Conservation (phyloP, 2,113 vertebrate genomes). For the Apaloderma vittatum region DNA sequence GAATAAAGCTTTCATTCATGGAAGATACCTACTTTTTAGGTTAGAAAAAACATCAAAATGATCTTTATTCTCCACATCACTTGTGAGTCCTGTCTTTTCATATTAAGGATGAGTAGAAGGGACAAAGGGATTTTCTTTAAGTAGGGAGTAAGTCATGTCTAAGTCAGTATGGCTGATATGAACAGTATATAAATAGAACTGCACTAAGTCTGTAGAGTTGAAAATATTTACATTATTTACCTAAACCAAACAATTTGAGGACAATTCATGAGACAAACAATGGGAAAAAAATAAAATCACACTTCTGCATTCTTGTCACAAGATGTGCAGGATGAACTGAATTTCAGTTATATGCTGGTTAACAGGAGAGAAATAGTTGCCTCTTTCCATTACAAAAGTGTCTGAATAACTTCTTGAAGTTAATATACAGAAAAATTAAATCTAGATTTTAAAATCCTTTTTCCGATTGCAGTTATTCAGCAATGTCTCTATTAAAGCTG, state of each 20-base stretch:
- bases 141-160: not conserved
- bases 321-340: not conserved
- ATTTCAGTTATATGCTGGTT: not conserved
- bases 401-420: not conserved
- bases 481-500: not conserved
- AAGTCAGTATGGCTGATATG: not conserved
- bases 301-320: not conserved
- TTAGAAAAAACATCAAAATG: not conserved
- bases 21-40: not conserved
- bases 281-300: not conserved
- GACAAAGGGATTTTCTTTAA: not conserved
- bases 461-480: not conserved
- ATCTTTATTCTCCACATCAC: not conserved
- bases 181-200: constrained; percentile 12
- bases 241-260: not conserved
- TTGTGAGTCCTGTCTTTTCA: not conserved
- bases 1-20: not conserved
- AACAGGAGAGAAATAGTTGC: not conserved
- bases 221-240: not conserved
- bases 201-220: not conserved
- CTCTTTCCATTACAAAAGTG: not conserved
- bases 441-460: not conserved
- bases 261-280: not conserved
- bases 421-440: not conserved
- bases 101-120: not conserved